Conservation (phyloP, 2,113 vertebrate genomes). For the Perca flavescens region DNA sequence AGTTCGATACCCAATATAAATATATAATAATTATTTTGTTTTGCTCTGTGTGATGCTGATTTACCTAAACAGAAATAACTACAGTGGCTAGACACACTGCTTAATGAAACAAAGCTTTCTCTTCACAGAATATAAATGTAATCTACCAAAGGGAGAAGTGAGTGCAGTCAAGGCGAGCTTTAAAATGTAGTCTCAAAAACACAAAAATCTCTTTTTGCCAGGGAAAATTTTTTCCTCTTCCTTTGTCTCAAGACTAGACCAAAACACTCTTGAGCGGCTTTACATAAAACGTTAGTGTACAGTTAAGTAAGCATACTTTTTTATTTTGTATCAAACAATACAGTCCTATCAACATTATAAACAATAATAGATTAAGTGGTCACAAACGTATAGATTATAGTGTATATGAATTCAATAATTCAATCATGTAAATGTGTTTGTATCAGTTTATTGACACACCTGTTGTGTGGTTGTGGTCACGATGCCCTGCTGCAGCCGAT, state of each 20-base stretch:
- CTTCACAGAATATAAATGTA: not conserved
- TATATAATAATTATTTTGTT: not conserved
- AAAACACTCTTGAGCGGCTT: not conserved
- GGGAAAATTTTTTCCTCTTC: not conserved
- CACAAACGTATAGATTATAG: not conserved
- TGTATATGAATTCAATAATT: not conserved
- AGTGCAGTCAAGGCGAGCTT: not conserved
- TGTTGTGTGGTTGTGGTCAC: slow-evolving; percentile 97
- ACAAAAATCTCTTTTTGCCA: too few relatives aligned
- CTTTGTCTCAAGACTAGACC: not conserved
- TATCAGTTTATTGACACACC: slow-evolving; percentile 74
- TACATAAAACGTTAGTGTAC: not conserved
- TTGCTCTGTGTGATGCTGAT: not conserved
- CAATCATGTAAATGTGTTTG: not conserved
- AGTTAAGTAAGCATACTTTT: not conserved
- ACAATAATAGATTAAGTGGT: not conserved
- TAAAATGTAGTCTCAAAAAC: not conserved
- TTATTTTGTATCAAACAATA: not conserved
- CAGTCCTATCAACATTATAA: not conserved
- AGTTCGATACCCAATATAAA: not conserved
- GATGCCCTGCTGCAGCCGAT: slow-evolving; percentile 96
- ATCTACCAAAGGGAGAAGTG: not conserved
- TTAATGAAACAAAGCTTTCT: not conserved
- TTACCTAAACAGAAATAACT: not conserved
- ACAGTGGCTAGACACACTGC: not conserved